A percentile compares a stretch with the other conserved stretches of the same genome.
Evolutionary conservation across 2,113 vertebrate genomes (phyloP).

Genomic region (Murina feae): DNA sequence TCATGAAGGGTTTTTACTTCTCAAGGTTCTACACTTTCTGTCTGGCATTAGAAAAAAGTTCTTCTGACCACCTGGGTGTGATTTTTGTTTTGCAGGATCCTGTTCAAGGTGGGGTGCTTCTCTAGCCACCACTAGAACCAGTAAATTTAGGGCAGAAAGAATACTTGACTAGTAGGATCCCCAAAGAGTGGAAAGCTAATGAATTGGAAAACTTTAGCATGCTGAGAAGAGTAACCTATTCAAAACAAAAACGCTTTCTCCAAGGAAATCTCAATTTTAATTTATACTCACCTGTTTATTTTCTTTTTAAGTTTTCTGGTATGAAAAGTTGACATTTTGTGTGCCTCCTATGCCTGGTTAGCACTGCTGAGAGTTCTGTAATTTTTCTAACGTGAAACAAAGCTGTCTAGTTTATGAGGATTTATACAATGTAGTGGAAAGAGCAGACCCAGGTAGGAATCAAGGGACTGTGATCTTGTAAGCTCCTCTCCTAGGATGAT

Average conservation of each 20-base stretch:
- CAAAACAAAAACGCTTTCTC: background rate
- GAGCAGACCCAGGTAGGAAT: background rate
- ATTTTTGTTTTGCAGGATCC: constrained; percentile 78
- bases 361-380: background rate
- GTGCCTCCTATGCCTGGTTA: background rate
- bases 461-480: background rate
- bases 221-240: background rate
- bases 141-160: constrained; percentile 84
- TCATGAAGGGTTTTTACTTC: background rate
- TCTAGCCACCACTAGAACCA: constrained; percentile 76
- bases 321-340: background rate
- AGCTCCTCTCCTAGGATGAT: background rate
- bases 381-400: background rate
- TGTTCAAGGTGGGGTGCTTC: constrained; percentile 73
- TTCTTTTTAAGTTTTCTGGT: background rate
- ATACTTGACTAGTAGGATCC: background rate
- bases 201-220: background rate
- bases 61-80: background rate
- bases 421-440: background rate
- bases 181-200: background rate
- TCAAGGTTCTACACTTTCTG: background rate
- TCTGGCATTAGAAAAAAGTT: background rate
- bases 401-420: background rate
- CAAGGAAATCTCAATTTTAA: background rate
- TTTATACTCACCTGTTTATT: background rate